Evolutionary conservation across 2,888 invertebrate species (phyloP).

Genomic region (Tridacna gigas): DNA sequence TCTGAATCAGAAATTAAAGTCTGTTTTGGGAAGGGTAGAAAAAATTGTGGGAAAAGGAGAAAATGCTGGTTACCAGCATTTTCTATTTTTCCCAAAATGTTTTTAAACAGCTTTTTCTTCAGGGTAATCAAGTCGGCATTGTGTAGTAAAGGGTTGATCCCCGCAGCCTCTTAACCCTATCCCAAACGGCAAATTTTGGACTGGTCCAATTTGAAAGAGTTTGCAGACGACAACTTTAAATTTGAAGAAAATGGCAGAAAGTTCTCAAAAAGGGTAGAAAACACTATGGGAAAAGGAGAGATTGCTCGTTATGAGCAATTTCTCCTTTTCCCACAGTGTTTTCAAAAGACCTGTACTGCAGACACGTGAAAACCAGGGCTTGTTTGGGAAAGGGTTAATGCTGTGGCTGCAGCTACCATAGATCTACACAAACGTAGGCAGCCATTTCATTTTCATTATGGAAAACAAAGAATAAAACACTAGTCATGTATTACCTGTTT

Average conservation of each 20-base stretch:
- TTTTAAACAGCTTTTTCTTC: too few species aligned
- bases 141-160: too few species aligned
- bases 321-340: background rate
- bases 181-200: background rate
- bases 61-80: too few species aligned
- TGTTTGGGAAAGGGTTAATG: background rate
- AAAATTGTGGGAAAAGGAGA: too few species aligned
- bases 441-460: too few species aligned
- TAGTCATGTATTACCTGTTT: constrained; percentile 80
- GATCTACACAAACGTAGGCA: too few species aligned
- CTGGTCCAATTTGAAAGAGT: background rate
- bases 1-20: too few species aligned
- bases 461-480: too few species aligned
- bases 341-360: background rate
- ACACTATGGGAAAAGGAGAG: background rate
- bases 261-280: background rate
- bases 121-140: too few species aligned
- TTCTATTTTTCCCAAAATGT: too few species aligned
- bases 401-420: too few species aligned
- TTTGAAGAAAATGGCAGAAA: background rate
- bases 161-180: background rate
- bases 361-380: background rate
- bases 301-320: background rate
- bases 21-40: too few species aligned
- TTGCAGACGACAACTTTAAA: background rate